A percentile compares a stretch with the other conserved stretches of the same genome.
Conservation (phyloP, 37 sponge, comb jelly and placozoan species). For the Aplysina aerophoba region DNA sequence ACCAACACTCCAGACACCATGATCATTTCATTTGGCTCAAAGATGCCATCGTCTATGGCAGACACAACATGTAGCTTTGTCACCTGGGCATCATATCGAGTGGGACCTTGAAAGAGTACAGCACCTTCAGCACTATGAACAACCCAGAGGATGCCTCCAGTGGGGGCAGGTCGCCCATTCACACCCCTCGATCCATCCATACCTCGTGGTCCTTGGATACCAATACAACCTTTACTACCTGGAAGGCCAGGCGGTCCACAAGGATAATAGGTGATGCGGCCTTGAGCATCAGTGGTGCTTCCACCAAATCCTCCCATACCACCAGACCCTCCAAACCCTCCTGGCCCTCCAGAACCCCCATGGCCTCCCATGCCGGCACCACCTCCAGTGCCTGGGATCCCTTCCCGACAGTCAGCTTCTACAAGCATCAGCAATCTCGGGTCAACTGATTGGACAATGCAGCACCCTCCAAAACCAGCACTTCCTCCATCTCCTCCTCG, state of each 20-base stretch:
- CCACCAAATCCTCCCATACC: constrained; percentile 36
- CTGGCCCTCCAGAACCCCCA: constrained; percentile 69
- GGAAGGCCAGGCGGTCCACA: constrained; percentile 28
- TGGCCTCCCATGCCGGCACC: constrained; percentile 59
- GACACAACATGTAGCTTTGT: constrained; percentile 47
- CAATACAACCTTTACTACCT: constrained; percentile 44
- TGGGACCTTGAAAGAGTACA: constrained; percentile 58
- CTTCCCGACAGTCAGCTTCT: constrained; percentile 68
- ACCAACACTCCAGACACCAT: constrained; percentile 50
- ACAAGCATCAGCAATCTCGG: constrained; percentile 66
- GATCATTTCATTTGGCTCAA: constrained; percentile 84
- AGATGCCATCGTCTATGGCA: constrained; percentile 84
- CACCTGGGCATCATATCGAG: constrained; percentile 68
- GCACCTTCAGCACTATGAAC: constrained; percentile 50
- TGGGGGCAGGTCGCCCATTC: constrained; percentile 49
- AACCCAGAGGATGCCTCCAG: constrained; percentile 72
- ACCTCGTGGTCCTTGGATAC: constrained; percentile 44
- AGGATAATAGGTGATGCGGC: constrained; percentile 31
- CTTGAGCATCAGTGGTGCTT: constrained; percentile 34
- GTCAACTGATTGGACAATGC: constrained; percentile 55
- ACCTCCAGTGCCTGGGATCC: constrained; percentile 49
- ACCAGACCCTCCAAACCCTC: constrained; percentile 63
- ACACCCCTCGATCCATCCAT: constrained; percentile 39
- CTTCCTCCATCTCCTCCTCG: constrained; percentile 73
- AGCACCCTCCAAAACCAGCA: constrained; percentile 64